Percentiles rank a stretch among this genome's conserved stretches.
Evolutionary conservation across 2,113 vertebrate species (phyloP).

Genomic region (Fukomys damarensis): DNA sequence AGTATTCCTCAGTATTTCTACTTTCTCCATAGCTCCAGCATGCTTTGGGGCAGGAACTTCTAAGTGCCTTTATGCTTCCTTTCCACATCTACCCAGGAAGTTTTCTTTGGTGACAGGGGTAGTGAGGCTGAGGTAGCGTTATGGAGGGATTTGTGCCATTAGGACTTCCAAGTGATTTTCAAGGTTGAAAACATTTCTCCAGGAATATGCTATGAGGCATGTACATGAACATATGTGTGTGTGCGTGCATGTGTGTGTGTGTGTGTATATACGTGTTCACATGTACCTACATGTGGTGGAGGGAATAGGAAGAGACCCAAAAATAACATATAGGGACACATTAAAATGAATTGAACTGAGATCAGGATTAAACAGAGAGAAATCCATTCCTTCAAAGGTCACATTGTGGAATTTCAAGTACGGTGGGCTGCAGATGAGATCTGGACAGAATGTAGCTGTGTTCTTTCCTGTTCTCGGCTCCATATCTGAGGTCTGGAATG

Average conservation of each 20-base stretch:
- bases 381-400: not conserved
- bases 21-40: not conserved
- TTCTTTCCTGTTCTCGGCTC: not conserved
- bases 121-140: not conserved
- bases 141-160: conserved; percentile 10
- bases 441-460: conserved; percentile 3
- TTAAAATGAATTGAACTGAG: conserved; percentile 19
- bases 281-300: not conserved
- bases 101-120: not conserved
- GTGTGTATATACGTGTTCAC: not conserved
- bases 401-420: not conserved
- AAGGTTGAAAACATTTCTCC: not conserved
- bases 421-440: not conserved
- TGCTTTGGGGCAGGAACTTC: not conserved
- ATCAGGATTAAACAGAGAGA: not conserved
- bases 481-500: conserved; percentile 2
- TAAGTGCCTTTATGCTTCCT: not conserved
- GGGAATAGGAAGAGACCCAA: not conserved
- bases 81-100: not conserved
- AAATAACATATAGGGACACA: not conserved
- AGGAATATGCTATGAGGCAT: not conserved
- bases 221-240: not conserved
- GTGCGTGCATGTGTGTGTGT: not conserved
- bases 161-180: conserved; percentile 49
- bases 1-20: not conserved